Conservation (phyloP, 2,797 vertebrate species). For the Microtus obscurus region DNA sequence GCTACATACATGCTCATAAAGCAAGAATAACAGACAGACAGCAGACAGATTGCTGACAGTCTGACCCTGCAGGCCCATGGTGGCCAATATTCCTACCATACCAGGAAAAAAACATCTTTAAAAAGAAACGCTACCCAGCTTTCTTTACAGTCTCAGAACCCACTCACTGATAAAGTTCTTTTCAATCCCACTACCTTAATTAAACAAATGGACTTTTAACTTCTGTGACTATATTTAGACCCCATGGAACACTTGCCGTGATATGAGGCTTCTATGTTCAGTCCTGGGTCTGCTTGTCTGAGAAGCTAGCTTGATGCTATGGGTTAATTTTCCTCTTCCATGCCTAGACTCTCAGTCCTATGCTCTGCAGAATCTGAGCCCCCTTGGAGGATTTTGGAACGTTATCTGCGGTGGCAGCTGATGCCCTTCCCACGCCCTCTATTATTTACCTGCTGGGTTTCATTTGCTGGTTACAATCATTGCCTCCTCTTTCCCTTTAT, state of each 20-base stretch:
- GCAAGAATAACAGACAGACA: not conserved
- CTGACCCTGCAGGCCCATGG: not conserved
- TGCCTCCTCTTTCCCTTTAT: conserved; percentile 5
- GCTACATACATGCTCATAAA: not conserved
- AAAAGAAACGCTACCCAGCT: conserved; percentile 25
- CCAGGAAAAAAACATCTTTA: conserved; percentile 49
- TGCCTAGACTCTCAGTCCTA: not conserved
- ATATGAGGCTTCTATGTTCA: not conserved
- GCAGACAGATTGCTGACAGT: not conserved
- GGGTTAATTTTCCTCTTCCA: conserved; percentile 22
- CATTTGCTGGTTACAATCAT: not conserved
- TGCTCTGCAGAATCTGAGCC: not conserved
- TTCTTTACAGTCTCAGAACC: conserved; percentile 31
- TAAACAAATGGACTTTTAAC: conserved; percentile 48
- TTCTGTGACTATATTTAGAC: conserved; percentile 75
- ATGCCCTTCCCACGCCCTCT: not conserved
- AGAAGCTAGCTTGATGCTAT: not conserved
- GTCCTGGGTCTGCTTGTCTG: not conserved
- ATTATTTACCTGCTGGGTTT: conserved; percentile 42
- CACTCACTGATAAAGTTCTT: conserved; percentile 53
- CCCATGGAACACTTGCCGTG: not conserved
- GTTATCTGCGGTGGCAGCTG: not conserved
- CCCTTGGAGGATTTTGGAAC: not conserved
- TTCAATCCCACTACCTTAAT: conserved; percentile 24
- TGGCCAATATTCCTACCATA: not conserved